Evolutionary conservation across 1,140 invertebrate genomes (phyloP), one percentile per base, ranked within the genome.

Genomic region (Trichoplusia ni): DNA sequence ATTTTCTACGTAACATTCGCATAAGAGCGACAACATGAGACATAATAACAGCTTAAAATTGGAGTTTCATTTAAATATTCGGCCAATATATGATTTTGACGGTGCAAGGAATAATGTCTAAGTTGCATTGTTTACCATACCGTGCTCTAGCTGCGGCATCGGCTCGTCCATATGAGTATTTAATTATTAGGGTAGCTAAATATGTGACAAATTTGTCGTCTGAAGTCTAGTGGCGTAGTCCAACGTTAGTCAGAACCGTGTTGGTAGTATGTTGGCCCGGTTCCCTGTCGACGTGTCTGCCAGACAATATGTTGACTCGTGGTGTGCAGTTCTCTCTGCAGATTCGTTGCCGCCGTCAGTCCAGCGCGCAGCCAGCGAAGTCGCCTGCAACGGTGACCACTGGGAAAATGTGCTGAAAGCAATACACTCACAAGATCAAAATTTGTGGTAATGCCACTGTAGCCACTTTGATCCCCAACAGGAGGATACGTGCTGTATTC

Each of bases 241-340:
- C 4, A 44, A 4, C 13, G 27, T 49, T 31, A 37, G 27, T 4
- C 13, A 27, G 46, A 42, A 11, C 8, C 27, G 25, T 8, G 33
- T 33, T 56, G 19, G 35, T 38, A 27, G 25, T 19, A 35, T 42
- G 25, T 42, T 23, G 38, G 38, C 16, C n/a, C 13, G 54, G 54
- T 31, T 21, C 37, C n/a, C 18, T 27, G 31, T 46, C 27, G 49
- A 29, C 49, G 49, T 23, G 37, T 71, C 67, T 71, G 69, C 68
- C 65, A 75, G 82, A 81, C 82, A 77, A 54, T 73, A 77, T 90
- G 81, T 76, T 91, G 89, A 91, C 84, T 68, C 83, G 90, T 89
- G 80, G 88, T 90, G 87, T 88, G 89, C 84, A 91, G 90, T 91
- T 91, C 84, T 91, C 82, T 91, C 90, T 84, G 73, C 90, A 91